Evolutionary conservation across 2,888 invertebrate species (phyloP), one percentile per base, ranked within the genome.

Genomic region (Ramazzottius varieornatus): DNA sequence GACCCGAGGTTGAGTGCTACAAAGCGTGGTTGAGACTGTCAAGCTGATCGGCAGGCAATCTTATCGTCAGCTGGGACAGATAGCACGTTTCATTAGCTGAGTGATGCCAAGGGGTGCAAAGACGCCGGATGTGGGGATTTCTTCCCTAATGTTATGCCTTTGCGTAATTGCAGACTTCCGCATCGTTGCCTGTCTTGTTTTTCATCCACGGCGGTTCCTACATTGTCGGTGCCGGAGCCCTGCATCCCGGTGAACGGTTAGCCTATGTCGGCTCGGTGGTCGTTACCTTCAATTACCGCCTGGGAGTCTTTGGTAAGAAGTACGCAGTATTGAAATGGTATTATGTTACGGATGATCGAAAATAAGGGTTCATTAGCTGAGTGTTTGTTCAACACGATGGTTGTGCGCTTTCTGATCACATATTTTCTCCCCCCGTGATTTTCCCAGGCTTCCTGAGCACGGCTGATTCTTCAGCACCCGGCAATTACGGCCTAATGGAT

Each of bases 121-220:
- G n/a, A n/a, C n/a, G n/a, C n/a, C n/a, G n/a, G n/a, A n/a, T n/a
- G n/a, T n/a, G n/a, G n/a, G n/a, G n/a, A n/a, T n/a, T n/a, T n/a
- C n/a, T n/a, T n/a, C n/a, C n/a, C n/a, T n/a, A n/a, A n/a, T n/a
- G n/a, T n/a, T n/a, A n/a, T n/a, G n/a, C n/a, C n/a, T n/a, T n/a
- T 54, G 20, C 8, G 8, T 54, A 16, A 24, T 54, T 54, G 54
- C 54, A 54, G 54, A 16, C 24, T 16, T 24, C 54, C 20, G 54
- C n/a, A 4, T 54, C 54, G 4, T 16, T 16, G 8, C 73, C 74
- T n/a, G 71, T 74, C 24, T 70, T 74, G 68, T 71, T 75, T 33
- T 74, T 70, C 69, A 71, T 74, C 54, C 75, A 75, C 67, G 74
- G 74, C 16, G 75, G 75, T 2, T 73, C 73, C 16, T 74, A 72